A percentile compares a stretch with the other conserved stretches of the same genome.
These are phyloP conservation scores for Symphodus melops DNA, from an alignment of 2,113 vertebrate species.

Conservation along the genomic window DNA sequence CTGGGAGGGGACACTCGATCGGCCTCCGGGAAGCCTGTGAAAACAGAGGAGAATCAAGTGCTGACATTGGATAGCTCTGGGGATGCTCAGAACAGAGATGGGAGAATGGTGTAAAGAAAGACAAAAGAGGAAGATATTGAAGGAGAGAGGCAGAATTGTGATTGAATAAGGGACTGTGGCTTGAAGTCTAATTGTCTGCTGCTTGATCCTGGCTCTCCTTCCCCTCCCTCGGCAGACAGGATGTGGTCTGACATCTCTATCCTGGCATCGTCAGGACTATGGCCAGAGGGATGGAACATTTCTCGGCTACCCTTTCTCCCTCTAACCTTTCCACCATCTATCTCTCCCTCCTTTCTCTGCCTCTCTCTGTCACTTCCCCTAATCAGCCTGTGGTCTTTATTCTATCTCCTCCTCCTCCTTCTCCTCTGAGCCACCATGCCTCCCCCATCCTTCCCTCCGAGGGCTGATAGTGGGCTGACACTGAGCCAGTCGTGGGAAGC, in stretches of 20 bases:
- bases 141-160: conserved; percentile 55
- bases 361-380: conserved; percentile 24
- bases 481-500: conserved; percentile 62
- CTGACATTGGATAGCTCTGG: conserved; percentile 73
- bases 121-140: conserved; percentile 40
- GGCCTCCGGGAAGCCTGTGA: conserved; percentile 70
- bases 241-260: conserved; percentile 75
- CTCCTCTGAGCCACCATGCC: conserved; percentile 40
- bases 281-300: conserved; percentile 58
- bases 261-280: conserved; percentile 59
- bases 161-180: conserved; percentile 52
- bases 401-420: conserved; percentile 13
- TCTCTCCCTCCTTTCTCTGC: conserved; percentile 32
- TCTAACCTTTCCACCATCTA: conserved; percentile 56
- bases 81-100: conserved; percentile 31
- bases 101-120: conserved; percentile 29
- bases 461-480: conserved; percentile 66
- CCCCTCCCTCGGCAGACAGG: conserved; percentile 58
- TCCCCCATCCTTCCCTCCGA: conserved; percentile 46
- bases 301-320: conserved; percentile 46
- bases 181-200: conserved; percentile 65
- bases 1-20: conserved; percentile 73
- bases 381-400: conserved; percentile 50
- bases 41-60: conserved; percentile 59
- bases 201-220: conserved; percentile 47